Evolutionary conservation across 2,888 invertebrate species (phyloP).

Genomic region (Lordiphosa fenestrarum): DNA sequence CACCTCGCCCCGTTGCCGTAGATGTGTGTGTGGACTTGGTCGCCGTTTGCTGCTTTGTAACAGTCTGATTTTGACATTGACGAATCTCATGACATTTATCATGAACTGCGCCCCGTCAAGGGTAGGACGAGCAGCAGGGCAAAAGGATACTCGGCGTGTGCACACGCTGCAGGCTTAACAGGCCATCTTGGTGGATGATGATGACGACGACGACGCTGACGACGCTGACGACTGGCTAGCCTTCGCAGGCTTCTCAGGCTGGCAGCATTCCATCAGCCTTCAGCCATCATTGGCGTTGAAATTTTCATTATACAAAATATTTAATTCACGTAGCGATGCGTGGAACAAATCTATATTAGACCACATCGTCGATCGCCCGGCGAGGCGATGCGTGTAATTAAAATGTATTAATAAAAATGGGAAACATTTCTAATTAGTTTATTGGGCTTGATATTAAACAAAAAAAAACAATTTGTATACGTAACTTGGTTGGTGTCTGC

Average conservation of each 20-base stretch:
- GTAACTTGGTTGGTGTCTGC: too few relatives aligned
- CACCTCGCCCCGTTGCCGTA: constrained; percentile 31
- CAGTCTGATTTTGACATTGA: constrained; percentile 82
- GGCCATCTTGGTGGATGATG: constrained; percentile 55
- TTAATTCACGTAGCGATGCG: constrained; percentile 71
- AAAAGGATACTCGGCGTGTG: constrained; percentile 70
- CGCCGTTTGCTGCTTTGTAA: constrained; percentile 77
- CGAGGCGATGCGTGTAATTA: constrained; percentile 65
- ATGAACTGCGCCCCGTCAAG: constrained; percentile 78
- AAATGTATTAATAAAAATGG: constrained; percentile 57
- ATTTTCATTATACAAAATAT: constrained; percentile 66
- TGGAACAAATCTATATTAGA: constrained; percentile 64
- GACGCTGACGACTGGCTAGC: constrained; percentile 24
- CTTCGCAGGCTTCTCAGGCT: constrained; percentile 11
- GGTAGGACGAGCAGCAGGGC: constrained; percentile 39
- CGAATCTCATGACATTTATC: constrained; percentile 81
- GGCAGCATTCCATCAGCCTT: constrained; percentile 76
- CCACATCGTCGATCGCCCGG: constrained; percentile 34
- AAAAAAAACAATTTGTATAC: too few relatives aligned
- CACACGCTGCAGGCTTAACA: constrained; percentile 50
- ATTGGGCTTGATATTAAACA: too few relatives aligned
- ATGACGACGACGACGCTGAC: constrained; percentile 30
- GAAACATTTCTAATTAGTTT: too few relatives aligned
- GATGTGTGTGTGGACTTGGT: constrained; percentile 25
- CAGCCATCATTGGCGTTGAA: constrained; percentile 69